phyloP scores from a whole-genome alignment of 2,797 vertebrate species.

The Silurus lanzhouensis region DNA sequence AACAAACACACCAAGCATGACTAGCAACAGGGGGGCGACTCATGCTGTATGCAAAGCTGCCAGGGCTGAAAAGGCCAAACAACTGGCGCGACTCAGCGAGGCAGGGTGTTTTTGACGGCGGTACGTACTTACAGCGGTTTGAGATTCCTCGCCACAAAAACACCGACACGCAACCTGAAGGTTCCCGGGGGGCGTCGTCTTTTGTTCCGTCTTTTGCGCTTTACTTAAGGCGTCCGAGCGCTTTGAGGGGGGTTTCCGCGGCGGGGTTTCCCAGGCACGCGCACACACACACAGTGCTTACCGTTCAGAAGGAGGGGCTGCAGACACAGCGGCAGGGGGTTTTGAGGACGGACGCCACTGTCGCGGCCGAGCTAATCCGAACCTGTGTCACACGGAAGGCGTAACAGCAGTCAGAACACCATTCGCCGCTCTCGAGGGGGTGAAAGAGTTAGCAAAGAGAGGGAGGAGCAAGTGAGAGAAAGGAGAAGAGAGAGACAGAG shows the following conservation, averaged over 20 bases:
- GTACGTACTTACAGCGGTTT: slow-evolving; percentile 27
- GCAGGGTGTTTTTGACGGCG: slow-evolving; percentile 26
- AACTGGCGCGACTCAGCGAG: slow-evolving; percentile 18
- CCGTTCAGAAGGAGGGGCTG: slow-evolving; percentile 72
- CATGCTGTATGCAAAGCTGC: slow-evolving; percentile 25
- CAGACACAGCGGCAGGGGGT: slow-evolving; percentile 80
- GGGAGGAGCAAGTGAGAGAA: slow-evolving; percentile 63
- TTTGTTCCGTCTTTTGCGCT: slow-evolving; percentile 35
- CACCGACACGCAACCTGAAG: slow-evolving; percentile 14
- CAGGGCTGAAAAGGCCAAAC: slow-evolving; percentile 33
- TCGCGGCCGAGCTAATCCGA: slow-evolving; percentile 92
- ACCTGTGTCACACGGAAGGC: slow-evolving; percentile 96
- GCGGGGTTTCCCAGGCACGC: slow-evolving; percentile 39
- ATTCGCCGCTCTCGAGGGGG: slow-evolving; percentile 61
- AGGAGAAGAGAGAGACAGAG: slow-evolving; percentile 70
- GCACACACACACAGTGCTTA: slow-evolving; percentile 45
- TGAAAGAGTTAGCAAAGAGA: slow-evolving; percentile 65
- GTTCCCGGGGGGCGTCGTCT: slow-evolving; percentile 4
- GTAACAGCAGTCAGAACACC: slow-evolving; percentile 87
- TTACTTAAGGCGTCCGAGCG: slow-evolving; percentile 41
- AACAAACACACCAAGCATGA: slow-evolving; percentile 18
- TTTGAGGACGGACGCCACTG: slow-evolving; percentile 88
- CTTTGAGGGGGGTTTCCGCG: slow-evolving; percentile 26
- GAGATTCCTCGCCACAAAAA: slow-evolving; percentile 13
- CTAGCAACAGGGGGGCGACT: neutral